These are phyloP conservation scores for Prunella fulvescens DNA, from an alignment of 2,113 vertebrate genomes.

Conservation along the genomic window DNA sequence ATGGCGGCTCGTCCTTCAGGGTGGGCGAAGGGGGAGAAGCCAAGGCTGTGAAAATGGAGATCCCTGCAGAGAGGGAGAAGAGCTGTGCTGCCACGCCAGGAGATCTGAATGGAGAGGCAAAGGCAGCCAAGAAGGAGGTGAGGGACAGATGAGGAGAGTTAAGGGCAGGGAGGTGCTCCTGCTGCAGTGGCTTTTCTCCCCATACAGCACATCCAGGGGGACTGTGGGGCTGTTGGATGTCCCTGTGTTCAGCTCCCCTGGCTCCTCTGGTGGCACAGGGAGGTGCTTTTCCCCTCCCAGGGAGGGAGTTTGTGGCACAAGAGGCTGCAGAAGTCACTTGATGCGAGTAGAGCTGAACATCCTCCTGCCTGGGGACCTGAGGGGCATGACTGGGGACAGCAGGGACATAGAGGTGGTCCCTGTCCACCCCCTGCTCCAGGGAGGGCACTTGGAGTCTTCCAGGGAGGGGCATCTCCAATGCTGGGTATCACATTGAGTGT, in stretches of 20 bases:
- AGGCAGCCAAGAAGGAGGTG: slow-evolving; percentile 63
- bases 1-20: slow-evolving; percentile 64
- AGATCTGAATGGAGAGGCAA: slow-evolving; percentile 60
- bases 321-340: accelerated
- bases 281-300: not conserved
- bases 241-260: not conserved
- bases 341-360: accelerated
- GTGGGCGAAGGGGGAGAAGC: slow-evolving; percentile 48
- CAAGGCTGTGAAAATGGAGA: slow-evolving; percentile 12
- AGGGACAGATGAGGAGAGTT: not conserved
- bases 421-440: not conserved
- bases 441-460: not conserved
- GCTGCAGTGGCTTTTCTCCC: not conserved
- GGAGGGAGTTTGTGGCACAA: not conserved
- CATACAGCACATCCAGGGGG: accelerated
- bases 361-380: not conserved
- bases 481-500: accelerated
- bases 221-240: not conserved
- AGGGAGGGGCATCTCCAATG: not conserved
- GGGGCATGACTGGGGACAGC: not conserved
- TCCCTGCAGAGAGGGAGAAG: slow-evolving; percentile 22
- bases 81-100: not conserved
- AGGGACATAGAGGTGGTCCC: not conserved
- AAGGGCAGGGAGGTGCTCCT: not conserved
- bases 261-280: not conserved